These are phyloP conservation scores for Anoplolepis gracilipes DNA, from an alignment of 1,140 invertebrate species.

Conservation along the genomic window DNA sequence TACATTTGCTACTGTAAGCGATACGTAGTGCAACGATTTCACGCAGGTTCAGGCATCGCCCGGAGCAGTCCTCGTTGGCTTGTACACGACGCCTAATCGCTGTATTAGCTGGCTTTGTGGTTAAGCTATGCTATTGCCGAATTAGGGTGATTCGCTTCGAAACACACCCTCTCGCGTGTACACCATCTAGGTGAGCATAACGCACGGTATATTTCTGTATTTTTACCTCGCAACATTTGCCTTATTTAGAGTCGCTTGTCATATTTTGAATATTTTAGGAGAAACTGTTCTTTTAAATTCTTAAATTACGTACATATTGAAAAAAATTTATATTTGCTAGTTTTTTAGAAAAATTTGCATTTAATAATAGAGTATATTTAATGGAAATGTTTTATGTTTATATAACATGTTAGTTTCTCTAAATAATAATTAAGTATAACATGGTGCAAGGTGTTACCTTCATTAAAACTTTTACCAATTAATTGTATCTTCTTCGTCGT, in stretches of 20 bases:
- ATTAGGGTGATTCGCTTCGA: constrained; percentile 78
- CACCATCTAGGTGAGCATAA: constrained; percentile 55
- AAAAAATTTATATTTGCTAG: not conserved
- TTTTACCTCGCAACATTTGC: constrained; percentile 1
- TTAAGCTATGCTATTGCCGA: constrained; percentile 80
- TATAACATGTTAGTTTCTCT: not conserved
- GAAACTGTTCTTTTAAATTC: not conserved
- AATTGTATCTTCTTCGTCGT: not conserved
- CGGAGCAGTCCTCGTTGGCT: constrained; percentile 72
- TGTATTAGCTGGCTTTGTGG: constrained; percentile 81
- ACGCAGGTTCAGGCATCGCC: constrained; percentile 71
- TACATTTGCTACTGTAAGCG: constrained; percentile 64
- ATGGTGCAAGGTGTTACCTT: not conserved
- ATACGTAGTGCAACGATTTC: constrained; percentile 73
- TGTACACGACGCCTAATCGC: constrained; percentile 79
- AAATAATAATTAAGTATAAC: not conserved
- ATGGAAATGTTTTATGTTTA: not conserved
- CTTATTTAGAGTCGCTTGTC: not conserved
- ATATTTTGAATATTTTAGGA: not conserved
- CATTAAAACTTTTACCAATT: not conserved
- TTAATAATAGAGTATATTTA: not conserved
- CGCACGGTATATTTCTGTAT: not conserved
- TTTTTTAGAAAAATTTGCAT: not conserved
- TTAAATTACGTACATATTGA: not conserved
- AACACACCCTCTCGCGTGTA: constrained; percentile 69